Conservation (phyloP, 2,797 vertebrate species). For the Discoglossus pictus region DNA sequence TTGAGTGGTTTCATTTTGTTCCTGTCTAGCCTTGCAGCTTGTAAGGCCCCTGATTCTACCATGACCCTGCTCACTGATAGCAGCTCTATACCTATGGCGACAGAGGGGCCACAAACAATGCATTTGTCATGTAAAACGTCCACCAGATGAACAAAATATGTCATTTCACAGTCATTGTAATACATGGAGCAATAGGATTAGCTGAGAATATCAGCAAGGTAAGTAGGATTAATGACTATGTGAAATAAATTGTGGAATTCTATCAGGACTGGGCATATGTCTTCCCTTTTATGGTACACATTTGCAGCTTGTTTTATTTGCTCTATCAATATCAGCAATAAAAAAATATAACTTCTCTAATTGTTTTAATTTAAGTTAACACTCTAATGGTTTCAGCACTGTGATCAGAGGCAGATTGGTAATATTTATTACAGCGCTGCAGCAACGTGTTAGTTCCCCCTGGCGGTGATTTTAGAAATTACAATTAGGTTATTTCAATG, state of each 20-base stretch:
- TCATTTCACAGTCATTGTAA: conserved; percentile 57
- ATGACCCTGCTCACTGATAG: conserved; percentile 53
- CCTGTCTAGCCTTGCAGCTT: conserved; percentile 62
- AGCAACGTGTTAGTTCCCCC: conserved; percentile 19
- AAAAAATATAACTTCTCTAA: conserved; percentile 48
- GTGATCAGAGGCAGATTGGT: not conserved
- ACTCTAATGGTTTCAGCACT: conserved; percentile 47
- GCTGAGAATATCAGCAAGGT: conserved; percentile 66
- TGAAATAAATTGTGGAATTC: conserved; percentile 54
- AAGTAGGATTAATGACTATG: conserved; percentile 66
- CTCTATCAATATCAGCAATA: conserved; percentile 43
- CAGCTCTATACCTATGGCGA: conserved; percentile 58
- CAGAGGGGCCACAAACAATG: conserved; percentile 17
- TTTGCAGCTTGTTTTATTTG: conserved; percentile 39
- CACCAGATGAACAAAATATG: conserved; percentile 54
- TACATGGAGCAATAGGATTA: conserved; percentile 66
- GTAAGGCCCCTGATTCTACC: conserved; percentile 47
- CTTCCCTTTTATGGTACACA: conserved; percentile 37
- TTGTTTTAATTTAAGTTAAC: conserved; percentile 55
- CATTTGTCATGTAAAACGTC: conserved; percentile 39
- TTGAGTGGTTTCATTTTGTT: conserved; percentile 77
- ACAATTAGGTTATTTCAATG: not conserved
- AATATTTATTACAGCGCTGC: not conserved
- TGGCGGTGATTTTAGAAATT: conserved; percentile 3
- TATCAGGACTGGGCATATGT: conserved; percentile 47